Evolutionary conservation across 2,113 vertebrate genomes (phyloP).

Genomic region (Pseudolaguvia tuberculata): DNA sequence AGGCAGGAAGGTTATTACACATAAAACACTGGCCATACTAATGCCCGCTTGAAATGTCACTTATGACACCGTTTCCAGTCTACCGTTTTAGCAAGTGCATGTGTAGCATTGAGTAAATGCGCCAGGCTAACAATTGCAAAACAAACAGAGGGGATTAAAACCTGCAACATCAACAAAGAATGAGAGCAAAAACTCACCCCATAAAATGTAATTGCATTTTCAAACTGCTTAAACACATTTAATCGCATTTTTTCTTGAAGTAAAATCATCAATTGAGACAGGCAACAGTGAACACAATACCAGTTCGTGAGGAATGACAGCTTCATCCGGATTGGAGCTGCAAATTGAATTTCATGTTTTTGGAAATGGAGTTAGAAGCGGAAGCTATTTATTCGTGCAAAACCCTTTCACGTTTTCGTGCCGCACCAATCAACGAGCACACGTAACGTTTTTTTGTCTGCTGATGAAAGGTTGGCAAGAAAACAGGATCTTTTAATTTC

Average conservation of each 20-base stretch:
- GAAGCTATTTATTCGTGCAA: slow-evolving; percentile 63
- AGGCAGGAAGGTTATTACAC: slow-evolving; percentile 45
- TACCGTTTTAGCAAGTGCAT: slow-evolving; percentile 56
- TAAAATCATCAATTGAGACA: slow-evolving; percentile 69
- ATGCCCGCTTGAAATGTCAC: slow-evolving; percentile 61
- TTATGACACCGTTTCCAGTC: slow-evolving; percentile 47
- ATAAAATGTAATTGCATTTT: slow-evolving; percentile 53
- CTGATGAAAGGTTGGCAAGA: slow-evolving; percentile 51
- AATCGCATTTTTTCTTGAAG: slow-evolving; percentile 67
- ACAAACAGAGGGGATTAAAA: slow-evolving; percentile 48
- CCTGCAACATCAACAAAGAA: neutral
- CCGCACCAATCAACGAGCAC: slow-evolving; percentile 19
- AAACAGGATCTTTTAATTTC: slow-evolving; percentile 24
- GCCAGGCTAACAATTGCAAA: slow-evolving; percentile 58
- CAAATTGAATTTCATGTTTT: slow-evolving; percentile 72
- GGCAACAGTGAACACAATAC: slow-evolving; percentile 62
- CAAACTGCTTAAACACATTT: slow-evolving; percentile 68
- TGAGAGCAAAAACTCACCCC: neutral
- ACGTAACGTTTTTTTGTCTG: slow-evolving; percentile 24
- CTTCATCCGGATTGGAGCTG: slow-evolving; percentile 59
- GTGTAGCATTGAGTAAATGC: slow-evolving; percentile 58
- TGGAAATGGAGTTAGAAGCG: slow-evolving; percentile 69
- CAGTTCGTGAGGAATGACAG: slow-evolving; percentile 64
- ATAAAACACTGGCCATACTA: slow-evolving; percentile 52
- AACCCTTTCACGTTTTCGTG: slow-evolving; percentile 23